Base-by-base conservation (phyloP, 1,140 invertebrate species). In the Leptestheria dahalacensis region DNA sequence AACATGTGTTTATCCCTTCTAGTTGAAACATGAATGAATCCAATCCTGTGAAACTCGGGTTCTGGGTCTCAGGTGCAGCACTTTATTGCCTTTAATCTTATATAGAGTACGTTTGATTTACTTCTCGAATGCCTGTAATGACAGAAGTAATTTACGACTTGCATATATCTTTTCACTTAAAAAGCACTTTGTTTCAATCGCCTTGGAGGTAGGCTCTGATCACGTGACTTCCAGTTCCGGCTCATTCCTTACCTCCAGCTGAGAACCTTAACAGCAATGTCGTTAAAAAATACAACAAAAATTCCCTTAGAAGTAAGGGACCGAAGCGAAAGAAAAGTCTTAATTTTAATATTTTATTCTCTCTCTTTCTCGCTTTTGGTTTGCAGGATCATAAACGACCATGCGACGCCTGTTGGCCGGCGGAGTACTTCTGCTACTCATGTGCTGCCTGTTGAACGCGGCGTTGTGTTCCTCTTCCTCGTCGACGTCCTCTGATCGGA, bases 341-440 rank as follows among this genome's bases (percentile, higher is more conserved):
- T n/a, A n/a, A n/a, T n/a, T n/a, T n/a, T n/a, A n/a, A n/a, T n/a
- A n/a, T n/a, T n/a, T n/a, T n/a, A n/a, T n/a, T n/a, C n/a, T n/a
- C n/a, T n/a, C n/a, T n/a, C n/a, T n/a, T n/a, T n/a, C n/a, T n/a
- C n/a, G n/a, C n/a, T n/a, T n/a, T n/a, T n/a, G n/a, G n/a, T n/a
- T n/a, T n/a, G n/a, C n/a, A 60, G 58, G 58, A 60, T 50, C 51
- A 52, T 51, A 60, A 60, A 33, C 58, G 58, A 60, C 58, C 58
- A 60, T 60, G 58, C 58, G 58, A 60, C 48, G 58, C 58, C 51
- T 60, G 58, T 50, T 49, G 48, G 58, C 51, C 49, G 58, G 48
- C 58, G 58, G 58, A 55, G 53, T 55, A 28, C 53, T 28, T 55
- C 48, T 60, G 58, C 58, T 60, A 52, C 58, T 52, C 48, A 55